Percentiles rank a stretch among this genome's conserved stretches.
Conservation (phyloP, 2,797 vertebrate species). For the Onychomys arenicola region DNA sequence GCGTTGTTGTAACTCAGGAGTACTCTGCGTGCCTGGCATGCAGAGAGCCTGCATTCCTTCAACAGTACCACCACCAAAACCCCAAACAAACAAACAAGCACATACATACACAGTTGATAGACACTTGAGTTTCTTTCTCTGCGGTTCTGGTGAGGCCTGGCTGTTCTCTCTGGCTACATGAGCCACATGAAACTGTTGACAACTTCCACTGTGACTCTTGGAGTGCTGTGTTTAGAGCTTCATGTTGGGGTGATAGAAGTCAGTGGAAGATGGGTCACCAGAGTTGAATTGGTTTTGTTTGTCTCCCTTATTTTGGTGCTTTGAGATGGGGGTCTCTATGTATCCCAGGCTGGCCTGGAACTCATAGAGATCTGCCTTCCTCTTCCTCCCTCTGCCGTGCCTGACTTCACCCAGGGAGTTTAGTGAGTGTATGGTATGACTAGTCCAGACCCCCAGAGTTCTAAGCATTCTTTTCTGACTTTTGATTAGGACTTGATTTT, state of each 20-base stretch:
- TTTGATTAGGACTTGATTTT: conserved; percentile 20
- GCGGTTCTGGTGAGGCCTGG: not conserved
- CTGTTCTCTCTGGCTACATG: not conserved
- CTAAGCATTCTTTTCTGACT: not conserved
- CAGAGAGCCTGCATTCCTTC: not conserved
- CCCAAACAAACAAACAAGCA: not conserved
- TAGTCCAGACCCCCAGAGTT: conserved; percentile 9
- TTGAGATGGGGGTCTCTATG: not conserved
- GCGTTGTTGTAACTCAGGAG: not conserved
- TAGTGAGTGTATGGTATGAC: not conserved
- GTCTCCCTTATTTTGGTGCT: not conserved
- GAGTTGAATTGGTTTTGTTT: not conserved
- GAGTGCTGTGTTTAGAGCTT: not conserved
- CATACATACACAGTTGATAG: no score
- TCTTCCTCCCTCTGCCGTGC: not conserved
- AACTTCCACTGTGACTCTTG: not conserved
- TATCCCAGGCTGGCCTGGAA: not conserved
- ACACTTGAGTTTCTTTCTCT: not conserved
- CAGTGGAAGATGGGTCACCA: not conserved
- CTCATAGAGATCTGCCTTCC: not conserved
- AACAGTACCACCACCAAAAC: not conserved
- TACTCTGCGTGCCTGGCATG: not conserved
- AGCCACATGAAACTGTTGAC: not conserved
- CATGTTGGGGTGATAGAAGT: not conserved
- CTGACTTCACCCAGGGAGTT: not conserved